Evolutionary conservation across 2,888 invertebrate genomes (phyloP).

Genomic region (Trichopoda pennipes): DNA sequence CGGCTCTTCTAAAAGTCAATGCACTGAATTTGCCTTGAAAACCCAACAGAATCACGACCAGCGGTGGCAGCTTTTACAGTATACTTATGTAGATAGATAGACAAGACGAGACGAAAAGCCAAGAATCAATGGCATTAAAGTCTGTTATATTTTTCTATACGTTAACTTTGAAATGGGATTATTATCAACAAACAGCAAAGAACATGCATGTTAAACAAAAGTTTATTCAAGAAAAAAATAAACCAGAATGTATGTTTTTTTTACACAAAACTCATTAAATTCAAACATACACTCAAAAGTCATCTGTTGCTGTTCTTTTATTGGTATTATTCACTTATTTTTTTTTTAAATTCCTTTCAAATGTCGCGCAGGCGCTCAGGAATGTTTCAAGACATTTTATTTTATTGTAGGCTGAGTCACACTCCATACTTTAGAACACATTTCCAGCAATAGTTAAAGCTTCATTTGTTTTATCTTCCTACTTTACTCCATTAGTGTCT

Average conservation of each 20-base stretch:
- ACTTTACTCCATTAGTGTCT: slow-evolving; percentile 14
- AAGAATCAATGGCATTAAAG: slow-evolving; percentile 58
- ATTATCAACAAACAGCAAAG: slow-evolving; percentile 32
- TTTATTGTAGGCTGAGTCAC: slow-evolving; percentile 63
- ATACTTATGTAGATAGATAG: slow-evolving; percentile 50
- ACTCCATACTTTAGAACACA: slow-evolving; percentile 24
- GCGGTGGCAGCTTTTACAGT: slow-evolving; percentile 55
- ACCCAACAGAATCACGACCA: slow-evolving; percentile 68
- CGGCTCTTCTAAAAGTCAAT: slow-evolving; percentile 71
- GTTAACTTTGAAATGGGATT: slow-evolving; percentile 32
- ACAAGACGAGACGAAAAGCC: slow-evolving; percentile 48
- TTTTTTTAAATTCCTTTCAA: slow-evolving; percentile 40
- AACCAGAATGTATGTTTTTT: slow-evolving; percentile 5
- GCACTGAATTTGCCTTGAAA: slow-evolving; percentile 74
- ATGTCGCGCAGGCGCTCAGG: slow-evolving; percentile 60
- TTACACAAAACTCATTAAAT: slow-evolving; percentile 7
- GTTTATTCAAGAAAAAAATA: slow-evolving; percentile 6
- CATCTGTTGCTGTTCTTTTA: slow-evolving; percentile 21
- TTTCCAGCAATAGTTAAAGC: slow-evolving; percentile 6
- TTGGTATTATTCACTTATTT: background rate
- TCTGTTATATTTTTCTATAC: slow-evolving; percentile 14
- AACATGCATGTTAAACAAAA: slow-evolving; percentile 34
- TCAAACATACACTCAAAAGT: background rate
- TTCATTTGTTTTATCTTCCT: slow-evolving; percentile 33
- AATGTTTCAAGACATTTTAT: slow-evolving; percentile 60